Percentiles rank a stretch among this genome's conserved stretches.
Conservation (phyloP, 2,888 invertebrate genomes). For the Cephus rjabovi region DNA sequence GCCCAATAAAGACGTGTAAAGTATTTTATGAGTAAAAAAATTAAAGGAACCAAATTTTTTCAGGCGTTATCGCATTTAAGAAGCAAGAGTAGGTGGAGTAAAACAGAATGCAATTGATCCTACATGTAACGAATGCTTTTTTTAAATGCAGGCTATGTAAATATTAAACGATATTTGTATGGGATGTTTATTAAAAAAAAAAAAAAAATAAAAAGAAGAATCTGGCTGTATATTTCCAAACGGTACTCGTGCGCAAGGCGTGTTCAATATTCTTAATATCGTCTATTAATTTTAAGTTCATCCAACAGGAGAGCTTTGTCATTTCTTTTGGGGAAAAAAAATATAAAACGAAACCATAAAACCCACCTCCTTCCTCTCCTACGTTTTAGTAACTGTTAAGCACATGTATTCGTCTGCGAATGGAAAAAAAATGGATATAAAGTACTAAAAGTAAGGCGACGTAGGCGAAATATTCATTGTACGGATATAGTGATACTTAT, state of each 20-base stretch:
- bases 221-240: neutral
- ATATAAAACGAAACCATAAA: neutral
- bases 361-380: neutral
- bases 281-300: constrained; percentile 2
- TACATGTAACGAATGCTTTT: neutral
- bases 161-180: constrained; percentile 5
- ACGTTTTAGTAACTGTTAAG: constrained; percentile 7
- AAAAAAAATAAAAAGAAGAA: neutral
- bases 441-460: neutral
- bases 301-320: neutral
- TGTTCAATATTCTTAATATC: constrained; percentile 1
- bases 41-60: neutral
- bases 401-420: constrained; percentile 9
- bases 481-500: constrained; percentile 8
- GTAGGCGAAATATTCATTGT: neutral
- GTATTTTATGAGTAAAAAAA: neutral
- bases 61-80: neutral
- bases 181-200: neutral
- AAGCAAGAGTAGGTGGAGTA: neutral
- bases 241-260: constrained; percentile 9
- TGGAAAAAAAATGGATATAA: neutral
- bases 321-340: neutral
- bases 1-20: constrained; percentile 2
- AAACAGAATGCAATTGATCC: neutral
- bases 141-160: constrained; percentile 1